Percentiles rank a stretch among this genome's conserved stretches.
These are phyloP conservation scores for Lasioglossum morio DNA, from an alignment of 2,888 invertebrate species.

Conservation along the genomic window DNA sequence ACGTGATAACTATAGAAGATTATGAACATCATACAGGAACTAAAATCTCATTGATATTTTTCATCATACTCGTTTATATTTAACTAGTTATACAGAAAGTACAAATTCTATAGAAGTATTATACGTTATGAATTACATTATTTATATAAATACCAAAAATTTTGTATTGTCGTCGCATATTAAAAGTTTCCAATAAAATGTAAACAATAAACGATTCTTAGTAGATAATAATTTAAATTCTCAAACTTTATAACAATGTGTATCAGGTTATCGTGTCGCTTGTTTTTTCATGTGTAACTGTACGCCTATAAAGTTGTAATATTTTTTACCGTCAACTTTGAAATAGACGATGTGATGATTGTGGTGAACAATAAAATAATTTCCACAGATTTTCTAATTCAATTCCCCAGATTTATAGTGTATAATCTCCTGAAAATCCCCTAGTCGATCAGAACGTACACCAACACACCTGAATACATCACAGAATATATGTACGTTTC, in stretches of 20 bases:
- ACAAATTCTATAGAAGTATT: conserved; percentile 18
- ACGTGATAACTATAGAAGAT: conserved; percentile 81
- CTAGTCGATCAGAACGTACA: conserved; percentile 15
- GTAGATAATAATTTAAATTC: conserved; percentile 3
- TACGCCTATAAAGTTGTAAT: neutral
- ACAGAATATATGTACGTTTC: neutral
- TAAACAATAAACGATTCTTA: conserved; percentile 38
- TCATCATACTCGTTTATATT: conserved; percentile 2
- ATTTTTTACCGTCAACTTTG: neutral
- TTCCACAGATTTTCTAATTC: neutral
- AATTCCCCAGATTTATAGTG: conserved; percentile 39
- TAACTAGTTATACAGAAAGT: conserved; percentile 4
- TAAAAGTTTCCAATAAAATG: conserved; percentile 1
- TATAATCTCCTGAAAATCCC: conserved; percentile 14
- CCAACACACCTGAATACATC: conserved; percentile 2
- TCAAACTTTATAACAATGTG: conserved; percentile 2
- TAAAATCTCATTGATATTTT: conserved; percentile 7
- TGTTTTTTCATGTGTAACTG: neutral
- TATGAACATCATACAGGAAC: conserved; percentile 54
- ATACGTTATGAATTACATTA: conserved; percentile 8
- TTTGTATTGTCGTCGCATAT: neutral
- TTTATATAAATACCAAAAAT: neutral
- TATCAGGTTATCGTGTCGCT: neutral
- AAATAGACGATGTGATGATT: neutral
- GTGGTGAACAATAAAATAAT: neutral